Conservation (phyloP, 2,797 vertebrate species). For the Triplophysa yarkandensis region DNA sequence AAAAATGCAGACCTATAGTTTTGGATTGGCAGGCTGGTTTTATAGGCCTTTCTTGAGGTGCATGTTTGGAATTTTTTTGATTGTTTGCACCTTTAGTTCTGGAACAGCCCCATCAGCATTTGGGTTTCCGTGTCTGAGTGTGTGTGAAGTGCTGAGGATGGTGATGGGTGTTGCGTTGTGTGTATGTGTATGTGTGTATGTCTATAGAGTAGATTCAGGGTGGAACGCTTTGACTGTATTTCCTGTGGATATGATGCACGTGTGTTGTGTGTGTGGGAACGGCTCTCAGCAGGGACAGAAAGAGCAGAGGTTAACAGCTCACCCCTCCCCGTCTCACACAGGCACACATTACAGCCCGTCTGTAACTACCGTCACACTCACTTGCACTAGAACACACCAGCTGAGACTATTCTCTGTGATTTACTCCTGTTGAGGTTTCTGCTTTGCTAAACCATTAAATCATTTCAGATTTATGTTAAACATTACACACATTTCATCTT, state of each 20-base stretch:
- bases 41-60: too few relatives aligned
- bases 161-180: neutral
- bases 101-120: too few relatives aligned
- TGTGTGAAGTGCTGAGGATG: neutral
- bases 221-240: conserved; percentile 2
- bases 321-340: conserved; percentile 53
- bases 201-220: neutral
- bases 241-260: conserved; percentile 36
- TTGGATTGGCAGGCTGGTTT: neutral
- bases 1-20: neutral
- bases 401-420: conserved; percentile 47
- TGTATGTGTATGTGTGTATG: neutral
- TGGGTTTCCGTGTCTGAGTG: neutral
- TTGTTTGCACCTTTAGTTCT: too few relatives aligned
- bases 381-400: conserved; percentile 59
- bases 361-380: conserved; percentile 18
- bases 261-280: conserved; percentile 48
- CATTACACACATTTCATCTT: neutral
- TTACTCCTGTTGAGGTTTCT: conserved; percentile 24
- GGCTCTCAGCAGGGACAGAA: conserved; percentile 54
- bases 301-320: conserved; percentile 65
- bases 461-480: conserved; percentile 10
- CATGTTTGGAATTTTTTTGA: too few relatives aligned
- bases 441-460: conserved; percentile 20
- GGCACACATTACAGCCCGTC: conserved; percentile 54